Base-by-base conservation (phyloP, 2,113 vertebrate genomes). In the Microcebus ravelobensis region DNA sequence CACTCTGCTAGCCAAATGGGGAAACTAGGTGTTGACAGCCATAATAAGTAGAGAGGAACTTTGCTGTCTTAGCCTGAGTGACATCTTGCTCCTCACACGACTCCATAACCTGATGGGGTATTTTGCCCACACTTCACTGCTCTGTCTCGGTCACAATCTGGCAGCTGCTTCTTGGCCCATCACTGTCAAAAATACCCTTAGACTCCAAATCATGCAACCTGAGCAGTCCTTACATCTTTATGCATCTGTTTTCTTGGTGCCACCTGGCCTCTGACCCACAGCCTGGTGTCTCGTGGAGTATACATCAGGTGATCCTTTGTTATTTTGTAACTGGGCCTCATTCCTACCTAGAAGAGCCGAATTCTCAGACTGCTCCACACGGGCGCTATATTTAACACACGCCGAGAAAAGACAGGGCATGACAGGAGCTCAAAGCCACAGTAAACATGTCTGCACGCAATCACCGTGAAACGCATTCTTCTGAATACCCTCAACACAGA, bases 341-440 rank as follows among this genome's bases (percentile, higher is more conserved):
- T 52, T 0, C 9, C 23, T 88, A 87, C 80, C 74, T 92, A 83
- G 84, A 94, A 94, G 50, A 91, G 63, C 14, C 57, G 86, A 36
- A 52, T 91, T 88, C 25, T 68, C 85, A 80, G 95, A 85, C 67
- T 70, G 68, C 45, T 88, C 55, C 73, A 87, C 73, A 92, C 68
- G 15, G 36, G 27, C 55, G 39, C 18, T 94, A 23, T 92, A 81
- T 90, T 76, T 93, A 73, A 87, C 55, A 23, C 96, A 83, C 81
- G 71, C 61, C 5, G 6, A 91, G 87, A 95, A 63, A 79, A 84
- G 18, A 85, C 31, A 31, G 25, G 61, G 36, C 13, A 77, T 34
- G 50, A 76, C 14, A 68, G 57, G 20, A 87, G 48, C 6, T 61
- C 65, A n/a, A 61, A 93, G 63, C 59, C 57, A 90, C 0, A 67